These are phyloP conservation scores for Syrmaticus mikado DNA, from an alignment of 2,113 vertebrate species.

Conservation along the genomic window DNA sequence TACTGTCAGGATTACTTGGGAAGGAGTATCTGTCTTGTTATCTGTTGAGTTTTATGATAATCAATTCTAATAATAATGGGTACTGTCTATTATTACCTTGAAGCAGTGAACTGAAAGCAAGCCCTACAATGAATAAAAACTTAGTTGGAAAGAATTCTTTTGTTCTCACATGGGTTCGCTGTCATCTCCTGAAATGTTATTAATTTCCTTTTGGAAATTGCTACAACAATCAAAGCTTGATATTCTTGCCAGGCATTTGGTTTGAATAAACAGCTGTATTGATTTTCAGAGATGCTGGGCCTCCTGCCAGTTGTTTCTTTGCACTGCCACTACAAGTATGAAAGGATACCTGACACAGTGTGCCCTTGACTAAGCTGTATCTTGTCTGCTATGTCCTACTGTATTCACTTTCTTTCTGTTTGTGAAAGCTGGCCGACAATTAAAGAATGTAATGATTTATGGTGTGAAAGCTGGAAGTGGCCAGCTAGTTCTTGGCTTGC, in stretches of 20 bases:
- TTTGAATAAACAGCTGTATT: constrained; percentile 61
- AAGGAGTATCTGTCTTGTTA: background rate
- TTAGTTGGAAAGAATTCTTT: constrained; percentile 33
- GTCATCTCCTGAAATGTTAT: constrained; percentile 54
- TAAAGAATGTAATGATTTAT: constrained; percentile 27
- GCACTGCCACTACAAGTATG: background rate
- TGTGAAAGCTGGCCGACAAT: background rate
- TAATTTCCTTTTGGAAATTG: constrained; percentile 58
- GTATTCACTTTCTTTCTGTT: background rate
- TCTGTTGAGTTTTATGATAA: background rate
- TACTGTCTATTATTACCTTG: constrained; percentile 19
- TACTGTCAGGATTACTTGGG: background rate
- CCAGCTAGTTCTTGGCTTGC: constrained; percentile 11
- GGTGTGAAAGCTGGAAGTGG: constrained; percentile 47
- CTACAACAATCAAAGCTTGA: constrained; percentile 22
- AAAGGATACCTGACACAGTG: background rate
- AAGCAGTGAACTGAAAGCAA: constrained; percentile 44
- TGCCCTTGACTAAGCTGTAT: background rate
- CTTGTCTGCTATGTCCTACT: constrained; percentile 5
- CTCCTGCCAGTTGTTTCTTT: background rate
- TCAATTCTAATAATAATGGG: background rate
- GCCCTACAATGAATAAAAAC: constrained; percentile 24
- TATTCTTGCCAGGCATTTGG: constrained; percentile 46
- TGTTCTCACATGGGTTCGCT: constrained; percentile 52
- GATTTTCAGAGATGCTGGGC: constrained; percentile 44